phyloP scores from a whole-genome alignment of 2,888 invertebrate genomes.

The Boloria euphrosyne region DNA sequence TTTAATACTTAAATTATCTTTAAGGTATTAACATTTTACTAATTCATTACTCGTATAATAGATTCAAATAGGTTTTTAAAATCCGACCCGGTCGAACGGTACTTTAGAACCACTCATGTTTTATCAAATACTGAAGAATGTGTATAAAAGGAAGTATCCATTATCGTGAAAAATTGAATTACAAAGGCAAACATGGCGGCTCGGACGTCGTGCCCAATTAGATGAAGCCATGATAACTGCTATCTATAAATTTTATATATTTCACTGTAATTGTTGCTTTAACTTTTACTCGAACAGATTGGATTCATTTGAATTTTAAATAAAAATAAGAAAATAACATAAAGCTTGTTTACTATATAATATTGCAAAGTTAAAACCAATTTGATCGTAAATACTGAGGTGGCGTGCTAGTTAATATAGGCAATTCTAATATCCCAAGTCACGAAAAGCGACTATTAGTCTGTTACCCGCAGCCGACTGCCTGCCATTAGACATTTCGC shows the following conservation, averaged over 20 bases:
- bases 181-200: constrained; percentile 35
- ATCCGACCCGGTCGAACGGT: not conserved
- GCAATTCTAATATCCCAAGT: constrained; percentile 55
- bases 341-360: not conserved
- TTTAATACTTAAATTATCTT: no score
- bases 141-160: constrained; percentile 26
- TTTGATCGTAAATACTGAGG: constrained; percentile 47
- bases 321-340: not conserved
- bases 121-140: constrained; percentile 19
- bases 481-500: constrained; percentile 56
- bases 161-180: constrained; percentile 41
- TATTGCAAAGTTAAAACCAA: constrained; percentile 1
- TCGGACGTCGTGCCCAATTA: constrained; percentile 27
- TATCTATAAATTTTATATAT: constrained; percentile 7
- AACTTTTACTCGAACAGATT: not conserved
- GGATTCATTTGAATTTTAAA: not conserved
- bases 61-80: not conserved
- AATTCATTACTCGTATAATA: not conserved
- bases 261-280: not conserved
- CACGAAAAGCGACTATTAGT: constrained; percentile 67
- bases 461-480: constrained; percentile 57
- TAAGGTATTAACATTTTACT: not conserved
- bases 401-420: constrained; percentile 55
- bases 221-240: constrained; percentile 14
- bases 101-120: constrained; percentile 11